phyloP scores from a whole-genome alignment of 2,888 invertebrate species.

The Scelioninae gen. 1 region DNA sequence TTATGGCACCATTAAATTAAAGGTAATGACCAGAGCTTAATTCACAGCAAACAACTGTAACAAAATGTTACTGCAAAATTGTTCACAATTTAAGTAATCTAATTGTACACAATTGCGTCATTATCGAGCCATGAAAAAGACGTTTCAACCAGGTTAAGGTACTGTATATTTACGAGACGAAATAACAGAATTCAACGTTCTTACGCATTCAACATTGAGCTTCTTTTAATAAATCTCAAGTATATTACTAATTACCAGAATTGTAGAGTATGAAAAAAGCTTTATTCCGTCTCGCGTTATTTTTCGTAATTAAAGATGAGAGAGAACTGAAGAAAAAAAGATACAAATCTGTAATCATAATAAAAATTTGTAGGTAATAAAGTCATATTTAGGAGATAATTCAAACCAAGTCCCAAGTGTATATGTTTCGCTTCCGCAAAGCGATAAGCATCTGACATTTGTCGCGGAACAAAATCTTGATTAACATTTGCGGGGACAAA shows the following conservation, averaged over 20 bases:
- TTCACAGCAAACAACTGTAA: not conserved
- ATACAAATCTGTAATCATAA: constrained; percentile 9
- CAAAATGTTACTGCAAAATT: not conserved
- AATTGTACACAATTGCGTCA: not conserved
- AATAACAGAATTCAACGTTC: too few relatives aligned
- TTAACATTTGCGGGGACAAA: constrained; percentile 44
- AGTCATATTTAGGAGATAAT: constrained; percentile 33
- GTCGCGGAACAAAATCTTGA: constrained; percentile 52
- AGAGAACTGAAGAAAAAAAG: constrained; percentile 1
- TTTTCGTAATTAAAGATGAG: not conserved
- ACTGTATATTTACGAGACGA: too few relatives aligned
- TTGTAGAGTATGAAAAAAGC: not conserved
- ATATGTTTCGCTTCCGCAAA: constrained; percentile 36
- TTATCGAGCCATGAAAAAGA: too few relatives aligned
- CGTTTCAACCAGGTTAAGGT: too few relatives aligned
- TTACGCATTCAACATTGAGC: not conserved
- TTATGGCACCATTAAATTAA: not conserved
- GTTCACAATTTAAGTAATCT: not conserved
- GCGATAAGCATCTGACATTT: constrained; percentile 54
- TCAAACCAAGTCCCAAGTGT: constrained; percentile 37
- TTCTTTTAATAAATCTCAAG: constrained; percentile 1
- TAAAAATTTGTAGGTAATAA: constrained; percentile 35
- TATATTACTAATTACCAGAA: constrained; percentile 1
- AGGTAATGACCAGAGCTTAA: not conserved
- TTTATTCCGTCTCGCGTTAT: not conserved